Evolutionary conservation across 2,888 invertebrate genomes (phyloP), one percentile per base, ranked within the genome.

Genomic region (Lithophane socia): DNA sequence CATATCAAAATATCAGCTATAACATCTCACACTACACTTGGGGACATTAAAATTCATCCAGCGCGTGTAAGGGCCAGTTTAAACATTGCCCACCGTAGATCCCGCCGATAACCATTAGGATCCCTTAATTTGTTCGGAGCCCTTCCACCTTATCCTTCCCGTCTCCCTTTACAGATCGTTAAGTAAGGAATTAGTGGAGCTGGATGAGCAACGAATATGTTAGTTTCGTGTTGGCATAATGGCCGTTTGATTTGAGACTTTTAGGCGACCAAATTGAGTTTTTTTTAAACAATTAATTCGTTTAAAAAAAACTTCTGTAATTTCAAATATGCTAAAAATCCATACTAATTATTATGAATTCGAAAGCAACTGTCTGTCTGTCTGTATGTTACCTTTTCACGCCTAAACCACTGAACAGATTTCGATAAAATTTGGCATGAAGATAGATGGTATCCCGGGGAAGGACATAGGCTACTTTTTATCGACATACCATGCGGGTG

Each of bases 101-200:
- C 92, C 92, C 69, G 89, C 92, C 94, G 96, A 96, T 96, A 96
- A 96, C 95, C 96, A 95, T 96, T 96, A 96, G 94, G 93, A 94
- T 90, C 96, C 96, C 96, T 96, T 96, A 96, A 96, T 96, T 96
- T 96, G 96, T 96, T 92, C 94, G 87, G 92, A 91, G 93, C 94
- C 95, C 96, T 94, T 94, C 93, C 94, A 96, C 96, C 96, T 84
- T 96, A 95, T 95, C 95, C 96, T 95, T 95, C 95, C 94, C 94
- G 94, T 91, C 95, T 94, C 95, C 96, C 95, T 96, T 94, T 94
- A 92, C 95, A 94, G 94, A 95, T 95, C 94, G 95, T 94, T 95
- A 94, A 92, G 85, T 87, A 77, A 72, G 79, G 94, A 91, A 79
- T 89, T 92, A 93, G 83, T 70, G 78, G 37, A n/a, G 58, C 86